Base-by-base conservation (phyloP, 2,113 vertebrate species). In the Hypomesus transpacificus region DNA sequence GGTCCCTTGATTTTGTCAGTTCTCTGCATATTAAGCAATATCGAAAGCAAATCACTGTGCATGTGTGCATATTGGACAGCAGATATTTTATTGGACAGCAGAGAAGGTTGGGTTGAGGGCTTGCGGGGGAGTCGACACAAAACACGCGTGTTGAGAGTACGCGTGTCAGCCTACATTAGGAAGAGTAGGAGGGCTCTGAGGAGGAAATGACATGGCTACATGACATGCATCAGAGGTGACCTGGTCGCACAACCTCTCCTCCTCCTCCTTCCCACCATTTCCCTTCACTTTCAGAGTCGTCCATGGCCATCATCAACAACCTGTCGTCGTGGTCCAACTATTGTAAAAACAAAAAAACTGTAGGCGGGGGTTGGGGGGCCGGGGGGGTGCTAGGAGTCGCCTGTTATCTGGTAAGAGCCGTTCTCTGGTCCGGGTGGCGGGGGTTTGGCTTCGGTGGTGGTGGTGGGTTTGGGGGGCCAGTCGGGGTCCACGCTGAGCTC, bases 381-480 rank as follows among this genome's bases (percentile, higher is more conserved):
- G 50, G 50, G 69, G 59, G 66, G 67, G 60, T 82, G 92, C 90
- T 97, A 97, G 17, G 94, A 94, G 66, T 91, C 69, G 54, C 91
- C 89, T 80, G 94, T 88, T 75, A 94, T 90, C 75, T 93, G 93
- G 93, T 93, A 95, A 11, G 94, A 91, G 70, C 93, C 91, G 0
- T 94, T 97, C 81, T 91, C 93, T 56, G 91, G 91, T 22, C 81
- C 63, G 0, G 63, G 75, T 59, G 87, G 71, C 51, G 68, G 70
- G 67, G 83, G 73, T 88, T 94, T 98, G 0, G 96, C 97, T 90
- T 99, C 97, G 3, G 95, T 99, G 52, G 94, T 98, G 54, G 96
- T 98, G 75, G 94, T 94, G 77, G 96, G 96, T 85, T 96, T 98
- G 34, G 97, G 97, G 21, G 97, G 97, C 97, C 97, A 99, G 76